Base-by-base conservation (phyloP, 2,113 vertebrate genomes). In the Microcebus tavaratra region DNA sequence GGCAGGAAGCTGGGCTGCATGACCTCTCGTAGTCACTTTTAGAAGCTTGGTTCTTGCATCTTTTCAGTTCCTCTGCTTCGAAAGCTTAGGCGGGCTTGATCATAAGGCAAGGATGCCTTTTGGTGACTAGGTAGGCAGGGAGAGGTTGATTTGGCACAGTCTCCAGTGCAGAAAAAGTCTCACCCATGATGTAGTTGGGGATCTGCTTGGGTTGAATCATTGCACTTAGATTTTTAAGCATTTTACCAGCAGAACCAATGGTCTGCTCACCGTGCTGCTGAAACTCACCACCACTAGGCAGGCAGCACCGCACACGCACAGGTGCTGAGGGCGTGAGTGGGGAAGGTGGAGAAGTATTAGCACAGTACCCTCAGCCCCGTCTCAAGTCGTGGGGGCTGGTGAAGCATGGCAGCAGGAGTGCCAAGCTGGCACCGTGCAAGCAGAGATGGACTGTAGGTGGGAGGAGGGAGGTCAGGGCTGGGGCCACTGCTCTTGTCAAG, bases 41-140 rank as follows among this genome's bases (percentile, higher is more conserved):
- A 75, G 39, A 12, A 82, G 88, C 90, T 70, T 78, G 53, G 1
- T 50, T 95, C 53, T 83, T 25, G 13, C 68, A 20, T 81, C 65
- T 88, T 73, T 39, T 63, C 36, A 76, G 59, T 85, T 72, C 21
- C 61, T 45, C 36, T 86, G 34, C 73, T 85, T 94, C n/a, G 13
- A 93, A 93, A 96, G 21, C n/a, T 80, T 57, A 12, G 45, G 34
- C 23, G 23, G 55, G 55, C 53, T 68, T 83, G 76, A 36, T 50
- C 18, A 14, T 20, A 34, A 18, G 50, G 50, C n/a, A 39, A 20
- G 14, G 21, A 12, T 42, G 67, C 55, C 76, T 83, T 80, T 31
- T 39, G 72, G 67, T 45, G 79, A 63, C 57, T 68, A 17, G 13
- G 21, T 34, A 31, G 73, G 45, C 29, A 86, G 95, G 81, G 23